Conservation (phyloP, 2,888 invertebrate genomes). For the Eilema sororculum region DNA sequence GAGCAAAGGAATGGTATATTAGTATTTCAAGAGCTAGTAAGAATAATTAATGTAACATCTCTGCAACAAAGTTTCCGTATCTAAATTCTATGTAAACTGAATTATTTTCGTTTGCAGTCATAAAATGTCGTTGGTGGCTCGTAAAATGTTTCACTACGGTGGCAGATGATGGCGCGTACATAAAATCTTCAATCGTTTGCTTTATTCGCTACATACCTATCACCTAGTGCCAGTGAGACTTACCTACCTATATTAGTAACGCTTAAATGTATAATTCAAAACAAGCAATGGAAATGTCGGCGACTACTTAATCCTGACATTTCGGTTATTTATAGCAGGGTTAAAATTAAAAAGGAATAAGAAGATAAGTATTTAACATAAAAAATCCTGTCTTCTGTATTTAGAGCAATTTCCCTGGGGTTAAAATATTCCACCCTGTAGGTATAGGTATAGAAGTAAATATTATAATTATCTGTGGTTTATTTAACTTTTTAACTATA, state of each 20-base stretch:
- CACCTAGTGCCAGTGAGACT: background rate
- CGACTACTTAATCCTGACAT: too few species aligned
- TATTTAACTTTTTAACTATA: too few species aligned
- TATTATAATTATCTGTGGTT: too few species aligned
- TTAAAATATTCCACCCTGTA: too few species aligned
- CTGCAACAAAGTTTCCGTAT: constrained; percentile 2
- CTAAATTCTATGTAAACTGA: background rate
- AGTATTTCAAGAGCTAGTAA: background rate
- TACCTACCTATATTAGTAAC: background rate
- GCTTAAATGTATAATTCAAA: background rate
- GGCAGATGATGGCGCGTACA: background rate
- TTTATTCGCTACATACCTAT: constrained; percentile 4
- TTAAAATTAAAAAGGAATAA: too few species aligned
- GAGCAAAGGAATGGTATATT: background rate
- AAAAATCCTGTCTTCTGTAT: too few species aligned
- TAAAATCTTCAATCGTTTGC: constrained; percentile 6
- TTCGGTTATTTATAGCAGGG: too few species aligned
- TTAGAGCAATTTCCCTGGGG: too few species aligned
- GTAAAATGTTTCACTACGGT: constrained; percentile 14
- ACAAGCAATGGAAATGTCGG: too few species aligned
- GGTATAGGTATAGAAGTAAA: too few species aligned
- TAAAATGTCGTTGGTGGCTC: constrained; percentile 10
- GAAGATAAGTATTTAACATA: too few species aligned
- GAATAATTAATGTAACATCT: background rate
- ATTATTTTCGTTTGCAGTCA: constrained; percentile 14